These are phyloP conservation scores for Phortica variegata DNA, from an alignment of 1,140 invertebrate genomes.

Conservation along the genomic window DNA sequence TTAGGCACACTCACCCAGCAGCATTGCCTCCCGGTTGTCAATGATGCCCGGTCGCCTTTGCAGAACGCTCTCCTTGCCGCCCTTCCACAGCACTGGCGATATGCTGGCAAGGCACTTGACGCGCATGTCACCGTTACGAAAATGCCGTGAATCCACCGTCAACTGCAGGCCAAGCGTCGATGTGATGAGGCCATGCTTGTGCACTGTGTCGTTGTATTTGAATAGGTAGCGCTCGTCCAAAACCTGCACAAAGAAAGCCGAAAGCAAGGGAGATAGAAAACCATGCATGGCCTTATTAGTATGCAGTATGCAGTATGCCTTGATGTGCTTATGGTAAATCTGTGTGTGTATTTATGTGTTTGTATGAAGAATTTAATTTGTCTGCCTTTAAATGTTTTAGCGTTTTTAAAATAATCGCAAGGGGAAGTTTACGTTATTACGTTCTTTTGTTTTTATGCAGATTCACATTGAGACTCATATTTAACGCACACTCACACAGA, in stretches of 20 bases:
- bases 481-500: too few species aligned
- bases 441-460: too few species aligned
- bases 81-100: slow-evolving; percentile 62
- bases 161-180: slow-evolving; percentile 61
- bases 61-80: slow-evolving; percentile 61
- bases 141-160: slow-evolving; percentile 59
- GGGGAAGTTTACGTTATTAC: too few species aligned
- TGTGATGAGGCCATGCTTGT: slow-evolving; percentile 62
- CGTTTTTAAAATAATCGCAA: too few species aligned
- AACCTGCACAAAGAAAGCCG: slow-evolving; percentile 52
- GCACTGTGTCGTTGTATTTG: slow-evolving; percentile 58
- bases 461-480: too few species aligned
- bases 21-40: slow-evolving; percentile 63
- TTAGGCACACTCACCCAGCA: slow-evolving; percentile 59
- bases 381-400: too few species aligned
- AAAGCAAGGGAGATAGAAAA: slow-evolving; percentile 4
- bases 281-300: too few species aligned
- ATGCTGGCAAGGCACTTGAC: slow-evolving; percentile 64
- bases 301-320: too few species aligned
- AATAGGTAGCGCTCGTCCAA: slow-evolving; percentile 57
- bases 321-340: too few species aligned
- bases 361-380: too few species aligned
- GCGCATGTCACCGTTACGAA: slow-evolving; percentile 61
- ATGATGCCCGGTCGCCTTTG: slow-evolving; percentile 60
- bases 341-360: too few species aligned